Evolutionary conservation across 2,113 vertebrate species (phyloP).

Genomic region (Alouatta palliata): DNA sequence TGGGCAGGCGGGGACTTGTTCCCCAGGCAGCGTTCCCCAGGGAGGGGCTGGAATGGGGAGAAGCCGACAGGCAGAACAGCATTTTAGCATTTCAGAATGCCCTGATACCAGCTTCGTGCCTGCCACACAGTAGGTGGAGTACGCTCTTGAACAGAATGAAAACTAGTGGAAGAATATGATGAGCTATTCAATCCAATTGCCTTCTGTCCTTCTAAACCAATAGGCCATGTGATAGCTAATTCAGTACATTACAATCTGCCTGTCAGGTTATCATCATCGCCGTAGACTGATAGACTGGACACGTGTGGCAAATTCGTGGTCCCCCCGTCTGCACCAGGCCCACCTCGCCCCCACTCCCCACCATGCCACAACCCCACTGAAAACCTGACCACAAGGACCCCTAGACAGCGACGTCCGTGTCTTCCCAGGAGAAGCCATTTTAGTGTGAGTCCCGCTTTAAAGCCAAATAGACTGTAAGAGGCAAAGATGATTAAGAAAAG

Average conservation of each 20-base stretch:
- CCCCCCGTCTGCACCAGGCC: neutral
- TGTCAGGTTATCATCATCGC: rapidly evolving
- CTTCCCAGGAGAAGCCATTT: neutral
- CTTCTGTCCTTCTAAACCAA: neutral
- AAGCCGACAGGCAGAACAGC: rapidly evolving
- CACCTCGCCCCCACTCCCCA: neutral
- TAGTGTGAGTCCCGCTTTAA: neutral
- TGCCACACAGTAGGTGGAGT: rapidly evolving
- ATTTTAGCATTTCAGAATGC: rapidly evolving
- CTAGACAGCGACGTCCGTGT: rapidly evolving
- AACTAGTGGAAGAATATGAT: rapidly evolving
- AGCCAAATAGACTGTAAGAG: no score
- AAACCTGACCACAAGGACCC: neutral
- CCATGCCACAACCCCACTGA: neutral
- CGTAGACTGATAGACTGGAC: rapidly evolving
- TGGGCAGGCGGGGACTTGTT: neutral
- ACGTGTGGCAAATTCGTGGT: rapidly evolving
- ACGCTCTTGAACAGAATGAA: rapidly evolving
- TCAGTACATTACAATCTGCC: rapidly evolving
- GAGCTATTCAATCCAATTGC: rapidly evolving
- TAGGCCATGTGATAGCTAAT: neutral
- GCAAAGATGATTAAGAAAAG: no score
- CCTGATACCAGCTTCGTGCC: rapidly evolving
- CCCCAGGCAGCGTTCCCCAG: neutral
- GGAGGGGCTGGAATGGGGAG: neutral